Percentiles rank a stretch among this genome's conserved stretches.
These are phyloP conservation scores for Emydoidea blandingii DNA, from an alignment of 2,797 vertebrate species.

Conservation along the genomic window DNA sequence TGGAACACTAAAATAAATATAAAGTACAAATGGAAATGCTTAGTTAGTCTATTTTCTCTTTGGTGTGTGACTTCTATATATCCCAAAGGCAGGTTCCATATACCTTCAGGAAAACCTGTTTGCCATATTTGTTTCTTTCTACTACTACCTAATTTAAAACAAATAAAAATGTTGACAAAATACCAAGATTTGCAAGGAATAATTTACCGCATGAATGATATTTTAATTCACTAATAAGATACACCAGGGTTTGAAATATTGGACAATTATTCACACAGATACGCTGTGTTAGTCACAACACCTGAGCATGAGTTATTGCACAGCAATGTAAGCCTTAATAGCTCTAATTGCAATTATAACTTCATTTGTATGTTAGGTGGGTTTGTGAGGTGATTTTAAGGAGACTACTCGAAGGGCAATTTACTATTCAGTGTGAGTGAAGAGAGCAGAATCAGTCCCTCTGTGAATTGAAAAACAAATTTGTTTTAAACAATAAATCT, in stretches of 20 bases:
- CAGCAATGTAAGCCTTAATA: background rate
- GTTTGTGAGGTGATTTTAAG: background rate
- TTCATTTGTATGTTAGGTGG: background rate
- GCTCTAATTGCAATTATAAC: background rate
- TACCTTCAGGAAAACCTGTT: background rate
- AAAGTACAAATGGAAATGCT: background rate
- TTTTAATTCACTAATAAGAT: background rate
- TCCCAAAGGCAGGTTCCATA: background rate
- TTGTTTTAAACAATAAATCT: background rate
- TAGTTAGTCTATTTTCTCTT: background rate
- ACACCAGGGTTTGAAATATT: background rate
- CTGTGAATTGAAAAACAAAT: background rate
- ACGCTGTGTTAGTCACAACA: background rate
- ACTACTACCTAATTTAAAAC: background rate
- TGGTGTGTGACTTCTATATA: background rate
- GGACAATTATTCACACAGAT: background rate
- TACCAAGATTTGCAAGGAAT: background rate
- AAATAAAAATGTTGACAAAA: background rate
- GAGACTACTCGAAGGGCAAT: background rate
- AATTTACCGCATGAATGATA: background rate
- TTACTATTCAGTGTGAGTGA: background rate
- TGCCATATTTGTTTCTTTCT: background rate
- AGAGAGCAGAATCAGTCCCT: background rate
- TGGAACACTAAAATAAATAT: background rate
- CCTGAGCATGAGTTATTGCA: background rate